Base-by-base conservation (phyloP, 2,888 invertebrate genomes). In the Petrophora chlorosata region DNA sequence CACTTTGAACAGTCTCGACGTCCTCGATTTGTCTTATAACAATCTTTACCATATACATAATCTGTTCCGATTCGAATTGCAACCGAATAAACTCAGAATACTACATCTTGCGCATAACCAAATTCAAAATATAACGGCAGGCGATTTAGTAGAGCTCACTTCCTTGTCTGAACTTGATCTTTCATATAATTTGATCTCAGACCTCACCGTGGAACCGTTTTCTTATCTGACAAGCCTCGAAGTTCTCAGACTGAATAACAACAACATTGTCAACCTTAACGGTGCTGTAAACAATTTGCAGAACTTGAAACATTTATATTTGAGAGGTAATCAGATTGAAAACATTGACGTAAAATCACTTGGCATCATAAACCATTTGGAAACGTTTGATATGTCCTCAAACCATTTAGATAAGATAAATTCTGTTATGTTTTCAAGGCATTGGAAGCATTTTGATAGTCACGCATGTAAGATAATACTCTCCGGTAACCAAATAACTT, bases 321-420 rank as follows among this genome's bases (percentile, higher is more conserved):
- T 89, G 7, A 73, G 66, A 53, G 69, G 76, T 0, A 89, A 89
- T 60, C 49, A 77, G 7, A 79, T 89, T 40, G 56, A 78, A 14
- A 72, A 76, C 25, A 77, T 89, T 5, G 76, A 83, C 30, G 73
- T 70, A 0, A 63, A 76, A 23, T 84, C 86, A 0, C 65, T 85
- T 0, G 76, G 80, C 56, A 76, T 79, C 3, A 84, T 88, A 19
- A 66, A 70, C 14, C 84, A 89, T 59, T 72, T 90, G 29, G 77
- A 85, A 66, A 87, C 84, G 0, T 85, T 89, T 19, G 89, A 89
- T 46, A 62, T 88, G 14, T 87, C 89, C 0, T 64, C 61, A 25
- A 90, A 90, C 53, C 61, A 80, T 32, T 54, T 90, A 8, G 68
- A 76, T 25, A 40, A 67, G 23, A 57, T 88, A 14, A 73, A 73